A percentile compares a stretch with the other conserved stretches of the same genome.
Evolutionary conservation across 2,797 vertebrate species (phyloP).

Genomic region (Notoglanidium macrostoma): DNA sequence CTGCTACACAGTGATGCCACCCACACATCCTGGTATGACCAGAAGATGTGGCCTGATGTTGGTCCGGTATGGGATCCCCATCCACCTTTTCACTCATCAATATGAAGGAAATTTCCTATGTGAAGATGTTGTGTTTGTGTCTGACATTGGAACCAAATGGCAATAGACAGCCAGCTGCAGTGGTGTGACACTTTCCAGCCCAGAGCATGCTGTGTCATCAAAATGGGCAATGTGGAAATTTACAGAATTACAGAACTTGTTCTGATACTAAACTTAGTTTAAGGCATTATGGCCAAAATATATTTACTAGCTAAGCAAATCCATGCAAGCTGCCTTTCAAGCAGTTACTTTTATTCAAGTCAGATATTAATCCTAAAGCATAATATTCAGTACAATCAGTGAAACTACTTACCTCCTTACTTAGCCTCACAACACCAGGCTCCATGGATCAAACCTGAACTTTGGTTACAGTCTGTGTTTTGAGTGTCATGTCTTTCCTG

Average conservation of each 20-base stretch:
- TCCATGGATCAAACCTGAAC: not conserved
- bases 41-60: constrained; percentile 76
- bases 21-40: constrained; percentile 70
- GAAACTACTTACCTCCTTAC: not conserved
- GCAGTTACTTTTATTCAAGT: not conserved
- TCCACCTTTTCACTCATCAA: constrained; percentile 46
- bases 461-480: not conserved
- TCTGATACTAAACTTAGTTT: not conserved
- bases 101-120: constrained; percentile 55
- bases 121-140: constrained; percentile 44
- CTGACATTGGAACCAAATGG: constrained; percentile 30
- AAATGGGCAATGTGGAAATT: constrained; percentile 50
- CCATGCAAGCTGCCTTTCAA: not conserved
- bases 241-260: constrained; percentile 39
- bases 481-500: not conserved
- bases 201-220: constrained; percentile 40
- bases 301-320: not conserved
- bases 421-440: not conserved
- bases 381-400: not conserved
- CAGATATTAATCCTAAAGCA: not conserved
- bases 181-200: constrained; percentile 47
- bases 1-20: constrained; percentile 70
- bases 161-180: constrained; percentile 2
- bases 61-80: constrained; percentile 54
- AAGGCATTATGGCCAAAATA: not conserved